Evolutionary conservation across 2,113 vertebrate genomes (phyloP).

Genomic region (Dromiciops gliroides): DNA sequence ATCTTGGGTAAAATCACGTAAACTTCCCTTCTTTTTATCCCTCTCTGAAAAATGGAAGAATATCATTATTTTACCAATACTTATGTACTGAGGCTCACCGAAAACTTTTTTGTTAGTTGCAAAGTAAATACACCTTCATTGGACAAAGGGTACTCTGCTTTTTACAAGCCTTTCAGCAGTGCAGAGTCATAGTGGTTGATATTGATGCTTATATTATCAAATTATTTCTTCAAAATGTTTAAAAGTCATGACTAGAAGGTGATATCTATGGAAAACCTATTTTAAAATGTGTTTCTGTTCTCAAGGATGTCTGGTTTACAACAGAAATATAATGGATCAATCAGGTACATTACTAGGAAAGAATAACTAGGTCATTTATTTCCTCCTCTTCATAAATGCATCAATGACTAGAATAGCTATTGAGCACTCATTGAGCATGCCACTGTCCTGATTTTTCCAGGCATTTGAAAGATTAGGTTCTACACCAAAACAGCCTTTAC

Average conservation of each 20-base stretch:
- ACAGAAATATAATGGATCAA: conserved; percentile 51
- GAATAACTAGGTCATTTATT: conserved; percentile 18
- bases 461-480: not conserved
- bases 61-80: not conserved
- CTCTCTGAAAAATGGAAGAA: not conserved
- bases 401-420: conserved; percentile 45
- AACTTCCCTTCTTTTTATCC: not conserved
- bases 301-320: conserved; percentile 18
- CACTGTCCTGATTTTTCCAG: not conserved
- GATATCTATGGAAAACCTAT: not conserved
- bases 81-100: not conserved
- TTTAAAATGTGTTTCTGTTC: not conserved
- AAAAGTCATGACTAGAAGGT: conserved; percentile 3
- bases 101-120: not conserved
- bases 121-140: not conserved
- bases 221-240: conserved; percentile 41
- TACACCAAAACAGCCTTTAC: not conserved
- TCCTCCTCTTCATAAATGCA: conserved; percentile 31
- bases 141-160: conserved; percentile 6
- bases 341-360: conserved; percentile 26
- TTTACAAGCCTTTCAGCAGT: not conserved
- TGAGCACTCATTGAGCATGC: conserved; percentile 24
- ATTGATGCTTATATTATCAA: conserved; percentile 17
- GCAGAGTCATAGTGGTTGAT: not conserved
- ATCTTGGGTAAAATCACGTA: not conserved